Percentiles rank a stretch among this genome's conserved stretches.
These are phyloP conservation scores for Oncorhynchus kisutch DNA, from an alignment of 2,113 vertebrate species.

Conservation along the genomic window DNA sequence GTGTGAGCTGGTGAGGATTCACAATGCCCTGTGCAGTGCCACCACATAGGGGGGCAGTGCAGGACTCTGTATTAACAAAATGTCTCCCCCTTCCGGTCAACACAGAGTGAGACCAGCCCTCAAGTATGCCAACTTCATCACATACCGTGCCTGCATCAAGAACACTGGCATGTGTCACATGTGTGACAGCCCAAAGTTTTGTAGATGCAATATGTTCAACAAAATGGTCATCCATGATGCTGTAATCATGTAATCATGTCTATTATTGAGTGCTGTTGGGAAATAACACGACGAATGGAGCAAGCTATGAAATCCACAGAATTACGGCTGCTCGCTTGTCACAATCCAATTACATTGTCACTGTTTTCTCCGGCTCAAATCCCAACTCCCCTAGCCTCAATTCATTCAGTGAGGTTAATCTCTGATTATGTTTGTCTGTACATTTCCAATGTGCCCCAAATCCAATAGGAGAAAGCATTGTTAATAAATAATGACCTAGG, in stretches of 20 bases:
- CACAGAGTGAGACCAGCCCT: not conserved
- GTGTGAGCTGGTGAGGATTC: too few relatives aligned
- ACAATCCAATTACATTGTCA: constrained; percentile 67
- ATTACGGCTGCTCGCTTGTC: constrained; percentile 58
- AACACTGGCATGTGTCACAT: too few relatives aligned
- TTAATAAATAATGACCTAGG: too few relatives aligned
- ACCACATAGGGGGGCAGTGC: not conserved
- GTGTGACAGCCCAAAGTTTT: not conserved
- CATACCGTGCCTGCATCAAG: not conserved
- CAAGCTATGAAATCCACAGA: constrained; percentile 50
- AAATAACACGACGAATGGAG: constrained; percentile 57
- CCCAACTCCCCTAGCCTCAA: constrained; percentile 34
- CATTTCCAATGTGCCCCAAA: constrained; percentile 31
- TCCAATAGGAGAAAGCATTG: constrained; percentile 9
- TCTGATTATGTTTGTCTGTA: constrained; percentile 52
- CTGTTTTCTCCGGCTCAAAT: constrained; percentile 49
- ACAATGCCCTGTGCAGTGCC: not conserved
- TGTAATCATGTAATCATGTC: constrained; percentile 40
- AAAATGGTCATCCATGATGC: constrained; percentile 52
- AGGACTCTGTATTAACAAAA: constrained; percentile 30
- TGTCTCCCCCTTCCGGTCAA: constrained; percentile 51
- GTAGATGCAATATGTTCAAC: constrained; percentile 15
- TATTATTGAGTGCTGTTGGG: constrained; percentile 42
- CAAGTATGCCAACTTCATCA: not conserved
- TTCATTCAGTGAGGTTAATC: constrained; percentile 55